A percentile compares a stretch with the other conserved stretches of the same genome.
phyloP scores from a whole-genome alignment of 2,797 vertebrate species.

The Protosalanx chinensis region DNA sequence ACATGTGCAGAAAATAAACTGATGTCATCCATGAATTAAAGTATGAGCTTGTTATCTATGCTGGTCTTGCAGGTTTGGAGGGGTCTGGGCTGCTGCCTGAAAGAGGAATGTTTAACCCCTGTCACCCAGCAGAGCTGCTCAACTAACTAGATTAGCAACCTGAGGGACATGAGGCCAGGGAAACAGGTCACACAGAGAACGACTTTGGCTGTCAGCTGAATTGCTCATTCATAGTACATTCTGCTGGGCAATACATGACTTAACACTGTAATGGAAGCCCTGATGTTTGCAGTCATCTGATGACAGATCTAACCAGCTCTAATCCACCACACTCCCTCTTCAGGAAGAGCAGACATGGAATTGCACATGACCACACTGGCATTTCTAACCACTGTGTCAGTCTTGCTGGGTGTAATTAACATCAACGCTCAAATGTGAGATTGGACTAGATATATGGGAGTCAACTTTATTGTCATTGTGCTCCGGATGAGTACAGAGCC shows the following conservation, averaged over 20 bases:
- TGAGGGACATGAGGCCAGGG: slow-evolving; percentile 4
- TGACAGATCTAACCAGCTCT: too few species aligned
- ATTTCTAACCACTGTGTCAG: too few species aligned
- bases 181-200: slow-evolving; percentile 5
- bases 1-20: too few species aligned
- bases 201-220: slow-evolving; percentile 11
- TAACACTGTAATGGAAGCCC: not conserved
- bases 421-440: too few species aligned
- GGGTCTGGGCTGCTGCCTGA: not conserved
- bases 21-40: too few species aligned
- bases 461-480: too few species aligned
- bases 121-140: not conserved
- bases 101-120: slow-evolving; percentile 5
- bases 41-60: not conserved
- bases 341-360: too few species aligned
- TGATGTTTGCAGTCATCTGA: not conserved
- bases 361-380: too few species aligned
- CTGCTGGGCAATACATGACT: not conserved
- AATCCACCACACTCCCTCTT: too few species aligned
- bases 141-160: slow-evolving; percentile 1
- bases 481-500: too few species aligned
- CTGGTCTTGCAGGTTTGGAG: not conserved
- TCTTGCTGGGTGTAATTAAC: too few species aligned
- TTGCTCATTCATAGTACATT: not conserved
- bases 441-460: too few species aligned